Evolutionary conservation across 53 echinoderm and acorn worm species (phyloP).

Genomic region (Hippasteria phrygiana): DNA sequence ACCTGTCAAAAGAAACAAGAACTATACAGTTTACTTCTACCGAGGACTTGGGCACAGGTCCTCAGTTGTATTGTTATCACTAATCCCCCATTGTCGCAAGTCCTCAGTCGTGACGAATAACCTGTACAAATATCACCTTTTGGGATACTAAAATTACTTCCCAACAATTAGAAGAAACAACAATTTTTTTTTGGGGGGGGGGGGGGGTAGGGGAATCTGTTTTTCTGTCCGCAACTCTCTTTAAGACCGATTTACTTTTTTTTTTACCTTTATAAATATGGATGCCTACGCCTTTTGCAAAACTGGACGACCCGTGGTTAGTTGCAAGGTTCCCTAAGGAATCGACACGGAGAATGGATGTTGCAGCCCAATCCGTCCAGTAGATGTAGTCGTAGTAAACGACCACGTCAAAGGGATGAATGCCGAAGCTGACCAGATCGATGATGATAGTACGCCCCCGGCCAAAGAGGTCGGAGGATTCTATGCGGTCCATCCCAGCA

Average conservation of each 20-base stretch:
- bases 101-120: no score
- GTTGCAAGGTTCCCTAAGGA: no score
- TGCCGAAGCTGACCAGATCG: neutral
- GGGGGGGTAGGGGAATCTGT: neutral
- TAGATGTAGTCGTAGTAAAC: slow-evolving; percentile 15
- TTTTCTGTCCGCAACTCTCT: neutral
- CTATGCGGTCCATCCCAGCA: slow-evolving; percentile 63
- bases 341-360: neutral
- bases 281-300: neutral
- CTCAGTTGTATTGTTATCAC: no score
- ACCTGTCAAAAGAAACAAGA: neutral
- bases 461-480: slow-evolving; percentile 56
- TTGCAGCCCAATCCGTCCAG: slow-evolving; percentile 13
- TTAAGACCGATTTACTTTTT: neutral
- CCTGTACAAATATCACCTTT: no score
- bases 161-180: no score
- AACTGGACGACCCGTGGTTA: neutral
- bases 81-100: no score
- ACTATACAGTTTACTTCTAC: no score
- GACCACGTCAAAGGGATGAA: slow-evolving; percentile 36
- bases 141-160: no score
- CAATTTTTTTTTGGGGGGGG: neutral
- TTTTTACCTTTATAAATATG: slow-evolving; percentile 33
- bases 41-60: no score
- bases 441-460: slow-evolving; percentile 38